Percentiles rank a stretch among this genome's conserved stretches.
Evolutionary conservation across 2,888 invertebrate genomes (phyloP).

Genomic region (Lacanobia wlatinum): DNA sequence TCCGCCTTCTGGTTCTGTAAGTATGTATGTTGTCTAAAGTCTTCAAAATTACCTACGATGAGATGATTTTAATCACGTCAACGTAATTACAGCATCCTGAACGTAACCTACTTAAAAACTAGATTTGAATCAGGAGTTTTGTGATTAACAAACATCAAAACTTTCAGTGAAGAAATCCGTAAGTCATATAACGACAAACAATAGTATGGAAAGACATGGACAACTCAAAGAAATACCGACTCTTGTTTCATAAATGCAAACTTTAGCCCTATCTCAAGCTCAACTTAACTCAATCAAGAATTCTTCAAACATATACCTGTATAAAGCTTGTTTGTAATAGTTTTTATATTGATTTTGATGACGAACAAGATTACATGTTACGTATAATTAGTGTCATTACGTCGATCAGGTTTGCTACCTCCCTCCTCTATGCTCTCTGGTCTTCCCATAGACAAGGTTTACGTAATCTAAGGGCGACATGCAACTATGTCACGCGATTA

Average conservation of each 20-base stretch:
- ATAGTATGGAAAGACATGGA: too few species aligned
- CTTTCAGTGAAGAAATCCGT: too few species aligned
- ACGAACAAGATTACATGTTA: slow-evolving; percentile 35
- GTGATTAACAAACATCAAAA: too few species aligned
- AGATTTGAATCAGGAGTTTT: too few species aligned
- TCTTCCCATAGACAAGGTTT: slow-evolving; percentile 38
- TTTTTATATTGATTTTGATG: slow-evolving; percentile 47
- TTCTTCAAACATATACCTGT: neutral
- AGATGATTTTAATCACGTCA: too few species aligned
- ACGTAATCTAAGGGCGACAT: slow-evolving; percentile 44
- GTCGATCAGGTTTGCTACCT: slow-evolving; percentile 31
- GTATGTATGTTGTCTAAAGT: too few species aligned
- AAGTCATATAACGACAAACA: too few species aligned
- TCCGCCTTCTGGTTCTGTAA: too few species aligned
- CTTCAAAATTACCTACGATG: too few species aligned
- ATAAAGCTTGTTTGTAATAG: slow-evolving; percentile 6
- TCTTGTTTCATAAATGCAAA: neutral
- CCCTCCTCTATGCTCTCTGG: slow-evolving; percentile 17
- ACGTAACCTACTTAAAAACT: too few species aligned
- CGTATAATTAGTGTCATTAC: slow-evolving; percentile 47
- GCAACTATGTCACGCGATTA: slow-evolving; percentile 38
- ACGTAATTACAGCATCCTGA: too few species aligned
- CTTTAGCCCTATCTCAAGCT: neutral
- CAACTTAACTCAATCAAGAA: slow-evolving; percentile 4
- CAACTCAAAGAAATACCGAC: too few species aligned